phyloP scores from a whole-genome alignment of 2,888 invertebrate species.

The Drosophila prolongata region DNA sequence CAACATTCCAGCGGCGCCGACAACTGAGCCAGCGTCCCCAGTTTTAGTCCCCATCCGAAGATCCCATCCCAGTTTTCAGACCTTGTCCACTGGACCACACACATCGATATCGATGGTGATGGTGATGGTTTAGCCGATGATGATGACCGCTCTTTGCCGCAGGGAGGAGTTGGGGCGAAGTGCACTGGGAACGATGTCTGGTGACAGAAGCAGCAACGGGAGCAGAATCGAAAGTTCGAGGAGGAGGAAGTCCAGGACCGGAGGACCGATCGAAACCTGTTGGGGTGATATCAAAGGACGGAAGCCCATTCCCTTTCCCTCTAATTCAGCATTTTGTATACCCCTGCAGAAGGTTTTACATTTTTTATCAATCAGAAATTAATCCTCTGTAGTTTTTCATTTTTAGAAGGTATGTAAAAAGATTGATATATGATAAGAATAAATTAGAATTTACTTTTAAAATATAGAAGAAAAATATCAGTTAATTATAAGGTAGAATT shows the following conservation, averaged over 20 bases:
- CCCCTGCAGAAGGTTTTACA: background rate
- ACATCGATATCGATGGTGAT: conserved; percentile 46
- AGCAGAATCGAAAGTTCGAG: conserved; percentile 20
- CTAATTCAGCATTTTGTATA: background rate
- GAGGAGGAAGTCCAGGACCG: background rate
- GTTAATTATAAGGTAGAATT: too few species aligned
- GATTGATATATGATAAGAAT: too few species aligned
- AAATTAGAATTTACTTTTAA: too few species aligned
- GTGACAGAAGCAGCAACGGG: conserved; percentile 65
- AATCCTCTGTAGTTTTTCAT: background rate
- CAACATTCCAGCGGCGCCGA: conserved; percentile 71
- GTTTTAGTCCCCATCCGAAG: conserved; percentile 16
- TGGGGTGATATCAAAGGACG: conserved; percentile 9
- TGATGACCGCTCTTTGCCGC: conserved; percentile 35
- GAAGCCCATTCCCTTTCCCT: conserved; percentile 2
- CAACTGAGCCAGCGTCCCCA: conserved; percentile 13
- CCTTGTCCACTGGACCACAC: conserved; percentile 58
- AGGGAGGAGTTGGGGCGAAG: conserved; percentile 22
- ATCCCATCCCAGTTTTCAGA: conserved; percentile 16
- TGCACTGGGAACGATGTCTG: conserved; percentile 54
- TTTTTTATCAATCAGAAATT: background rate
- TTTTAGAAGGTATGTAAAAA: too few species aligned
- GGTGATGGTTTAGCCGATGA: conserved; percentile 46
- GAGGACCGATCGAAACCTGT: conserved; percentile 15
- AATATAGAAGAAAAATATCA: too few species aligned